A percentile compares a stretch with the other conserved stretches of the same genome.
These are phyloP conservation scores for Noctilio leporinus DNA, from an alignment of 2,113 vertebrate genomes.

Conservation along the genomic window DNA sequence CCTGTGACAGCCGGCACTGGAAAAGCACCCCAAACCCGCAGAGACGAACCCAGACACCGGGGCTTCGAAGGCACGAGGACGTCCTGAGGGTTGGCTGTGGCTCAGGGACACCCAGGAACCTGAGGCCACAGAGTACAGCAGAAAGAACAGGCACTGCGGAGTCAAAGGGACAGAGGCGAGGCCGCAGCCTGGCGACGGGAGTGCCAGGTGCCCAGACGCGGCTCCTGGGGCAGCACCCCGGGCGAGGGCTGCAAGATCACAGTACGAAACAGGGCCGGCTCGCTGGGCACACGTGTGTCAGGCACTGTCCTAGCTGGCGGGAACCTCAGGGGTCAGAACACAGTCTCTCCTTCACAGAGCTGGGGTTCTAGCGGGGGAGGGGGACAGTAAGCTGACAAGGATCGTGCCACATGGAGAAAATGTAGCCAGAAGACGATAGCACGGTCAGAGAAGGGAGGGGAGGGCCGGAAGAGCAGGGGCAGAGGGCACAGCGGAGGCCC, in stretches of 20 bases:
- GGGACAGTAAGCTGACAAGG: background rate
- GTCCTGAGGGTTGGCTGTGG: background rate
- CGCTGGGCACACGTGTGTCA: background rate
- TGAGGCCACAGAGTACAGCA: fast-evolving
- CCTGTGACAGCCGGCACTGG: background rate
- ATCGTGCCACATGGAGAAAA: background rate
- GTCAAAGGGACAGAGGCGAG: background rate
- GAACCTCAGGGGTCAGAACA: too few species aligned
- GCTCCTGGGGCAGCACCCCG: background rate
- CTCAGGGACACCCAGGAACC: background rate
- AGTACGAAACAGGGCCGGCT: fast-evolving
- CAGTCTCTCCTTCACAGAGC: too few species aligned
- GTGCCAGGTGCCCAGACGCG: background rate
- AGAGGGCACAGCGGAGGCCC: background rate
- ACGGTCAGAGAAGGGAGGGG: too few species aligned
- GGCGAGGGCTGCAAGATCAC: background rate
- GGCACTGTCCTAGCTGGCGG: background rate
- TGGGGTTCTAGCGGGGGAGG: too few species aligned
- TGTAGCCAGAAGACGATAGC: background rate
- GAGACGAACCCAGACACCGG: background rate
- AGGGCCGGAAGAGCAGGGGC: background rate
- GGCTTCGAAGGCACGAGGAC: background rate
- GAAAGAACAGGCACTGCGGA: background rate
- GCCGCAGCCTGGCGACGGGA: background rate
- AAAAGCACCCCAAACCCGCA: background rate